Percentiles rank a stretch among this genome's conserved stretches.
Conservation (phyloP, 2,888 invertebrate species). For the Acholoe squamosa region DNA sequence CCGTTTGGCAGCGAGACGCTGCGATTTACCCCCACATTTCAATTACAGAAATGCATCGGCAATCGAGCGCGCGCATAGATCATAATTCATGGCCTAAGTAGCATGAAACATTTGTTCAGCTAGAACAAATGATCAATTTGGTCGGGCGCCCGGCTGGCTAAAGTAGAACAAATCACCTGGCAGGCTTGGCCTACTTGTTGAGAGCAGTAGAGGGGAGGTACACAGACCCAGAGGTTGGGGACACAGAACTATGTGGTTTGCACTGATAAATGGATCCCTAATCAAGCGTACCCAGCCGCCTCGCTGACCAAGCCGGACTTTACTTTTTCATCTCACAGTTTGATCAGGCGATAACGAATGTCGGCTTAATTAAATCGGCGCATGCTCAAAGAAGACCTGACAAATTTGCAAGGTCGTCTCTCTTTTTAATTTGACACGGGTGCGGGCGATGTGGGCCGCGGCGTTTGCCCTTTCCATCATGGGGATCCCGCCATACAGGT, state of each 20-base stretch:
- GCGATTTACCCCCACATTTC: constrained; percentile 46
- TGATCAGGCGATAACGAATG: constrained; percentile 46
- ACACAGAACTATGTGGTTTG: constrained; percentile 20
- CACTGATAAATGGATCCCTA: background rate
- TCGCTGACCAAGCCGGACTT: background rate
- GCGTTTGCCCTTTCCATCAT: constrained; percentile 37
- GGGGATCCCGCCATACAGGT: background rate
- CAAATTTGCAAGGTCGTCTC: constrained; percentile 54
- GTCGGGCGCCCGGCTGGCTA: background rate
- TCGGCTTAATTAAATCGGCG: constrained; percentile 41
- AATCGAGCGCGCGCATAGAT: constrained; percentile 44
- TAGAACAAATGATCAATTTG: constrained; percentile 56
- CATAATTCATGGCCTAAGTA: constrained; percentile 51
- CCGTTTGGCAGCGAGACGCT: background rate
- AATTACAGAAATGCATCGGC: constrained; percentile 52
- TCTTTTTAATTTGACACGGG: constrained; percentile 56
- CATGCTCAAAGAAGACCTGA: constrained; percentile 53
- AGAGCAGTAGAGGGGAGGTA: background rate
- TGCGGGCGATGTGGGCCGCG: background rate
- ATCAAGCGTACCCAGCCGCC: constrained; percentile 6
- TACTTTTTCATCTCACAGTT: constrained; percentile 41
- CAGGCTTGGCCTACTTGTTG: constrained; percentile 32
- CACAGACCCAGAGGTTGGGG: background rate
- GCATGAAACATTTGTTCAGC: constrained; percentile 49
- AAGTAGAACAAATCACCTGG: constrained; percentile 41